These are phyloP conservation scores for Baronia brevicornis DNA, from an alignment of 2,888 invertebrate genomes.

Conservation along the genomic window DNA sequence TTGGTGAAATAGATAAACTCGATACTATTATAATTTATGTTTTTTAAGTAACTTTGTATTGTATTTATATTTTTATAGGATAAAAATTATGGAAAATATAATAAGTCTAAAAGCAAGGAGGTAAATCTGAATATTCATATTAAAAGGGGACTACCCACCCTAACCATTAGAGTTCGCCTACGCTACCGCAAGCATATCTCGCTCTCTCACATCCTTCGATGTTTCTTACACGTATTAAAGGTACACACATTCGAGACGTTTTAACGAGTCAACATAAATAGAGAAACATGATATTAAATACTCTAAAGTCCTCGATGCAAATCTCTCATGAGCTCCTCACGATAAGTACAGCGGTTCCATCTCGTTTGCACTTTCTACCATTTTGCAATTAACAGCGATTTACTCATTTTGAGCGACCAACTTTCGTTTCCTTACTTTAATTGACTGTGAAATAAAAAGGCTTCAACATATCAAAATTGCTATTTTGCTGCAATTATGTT, in stretches of 20 bases:
- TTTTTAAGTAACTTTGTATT: too few species aligned
- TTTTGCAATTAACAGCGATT: constrained; percentile 51
- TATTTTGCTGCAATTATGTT: too few species aligned
- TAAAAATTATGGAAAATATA: constrained; percentile 70
- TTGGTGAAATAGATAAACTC: too few species aligned
- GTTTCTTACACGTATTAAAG: constrained; percentile 53
- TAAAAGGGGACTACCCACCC: constrained; percentile 46
- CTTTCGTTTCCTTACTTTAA: constrained; percentile 69
- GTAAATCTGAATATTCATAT: constrained; percentile 68
- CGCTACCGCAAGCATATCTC: constrained; percentile 55
- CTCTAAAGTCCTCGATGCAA: constrained; percentile 42
- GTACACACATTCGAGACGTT: constrained; percentile 40
- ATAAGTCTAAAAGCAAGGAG: constrained; percentile 58
- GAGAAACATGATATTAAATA: constrained; percentile 49
- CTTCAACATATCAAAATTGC: constrained; percentile 59
- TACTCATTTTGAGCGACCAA: constrained; percentile 62
- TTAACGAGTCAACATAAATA: constrained; percentile 38
- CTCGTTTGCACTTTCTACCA: constrained; percentile 38
- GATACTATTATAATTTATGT: too few species aligned
- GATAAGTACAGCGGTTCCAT: constrained; percentile 43
- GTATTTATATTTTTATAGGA: too few species aligned
- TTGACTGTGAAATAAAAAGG: constrained; percentile 64
- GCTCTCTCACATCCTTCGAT: too few species aligned
- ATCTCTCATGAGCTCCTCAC: constrained; percentile 39
- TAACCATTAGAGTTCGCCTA: constrained; percentile 61